Percentiles rank a stretch among this genome's conserved stretches.
Evolutionary conservation across 2,797 vertebrate genomes (phyloP).

Genomic region (Glyptemys insculpta): DNA sequence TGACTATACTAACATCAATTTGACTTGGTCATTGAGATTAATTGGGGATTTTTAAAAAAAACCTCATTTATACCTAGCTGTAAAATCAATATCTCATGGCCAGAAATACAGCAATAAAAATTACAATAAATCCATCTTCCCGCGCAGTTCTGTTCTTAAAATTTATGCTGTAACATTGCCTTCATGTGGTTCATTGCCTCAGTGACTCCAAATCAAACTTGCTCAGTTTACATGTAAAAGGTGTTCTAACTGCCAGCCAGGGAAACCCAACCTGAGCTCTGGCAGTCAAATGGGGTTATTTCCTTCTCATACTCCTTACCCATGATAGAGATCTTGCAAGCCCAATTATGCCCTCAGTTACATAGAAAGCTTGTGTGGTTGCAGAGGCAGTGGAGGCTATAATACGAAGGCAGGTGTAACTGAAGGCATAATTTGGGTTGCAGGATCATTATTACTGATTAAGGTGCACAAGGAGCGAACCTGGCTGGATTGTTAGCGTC

Average conservation of each 20-base stretch:
- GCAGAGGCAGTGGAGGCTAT: background rate
- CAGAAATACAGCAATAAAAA: conserved; percentile 60
- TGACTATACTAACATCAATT: background rate
- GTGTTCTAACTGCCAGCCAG: background rate
- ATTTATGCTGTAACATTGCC: background rate
- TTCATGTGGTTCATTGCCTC: background rate
- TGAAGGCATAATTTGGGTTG: background rate
- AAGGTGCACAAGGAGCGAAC: background rate
- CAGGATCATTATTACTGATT: background rate
- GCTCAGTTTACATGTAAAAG: conserved; percentile 38
- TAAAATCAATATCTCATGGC: conserved; percentile 65
- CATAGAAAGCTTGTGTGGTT: rapidly evolving
- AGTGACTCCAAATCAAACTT: background rate
- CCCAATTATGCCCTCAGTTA: background rate
- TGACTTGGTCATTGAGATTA: background rate
- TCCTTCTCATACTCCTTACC: background rate
- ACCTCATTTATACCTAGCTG: conserved; percentile 47
- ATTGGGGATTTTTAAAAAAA: conserved; percentile 31
- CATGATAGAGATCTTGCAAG: background rate
- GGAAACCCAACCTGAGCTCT: background rate
- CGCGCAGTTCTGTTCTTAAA: conserved; percentile 28
- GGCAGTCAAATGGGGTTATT: background rate
- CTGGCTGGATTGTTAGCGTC: background rate
- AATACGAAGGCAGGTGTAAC: background rate
- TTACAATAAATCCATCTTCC: conserved; percentile 62